Evolutionary conservation across 2,113 vertebrate species (phyloP).

Genomic region (Myiopsitta monachus): DNA sequence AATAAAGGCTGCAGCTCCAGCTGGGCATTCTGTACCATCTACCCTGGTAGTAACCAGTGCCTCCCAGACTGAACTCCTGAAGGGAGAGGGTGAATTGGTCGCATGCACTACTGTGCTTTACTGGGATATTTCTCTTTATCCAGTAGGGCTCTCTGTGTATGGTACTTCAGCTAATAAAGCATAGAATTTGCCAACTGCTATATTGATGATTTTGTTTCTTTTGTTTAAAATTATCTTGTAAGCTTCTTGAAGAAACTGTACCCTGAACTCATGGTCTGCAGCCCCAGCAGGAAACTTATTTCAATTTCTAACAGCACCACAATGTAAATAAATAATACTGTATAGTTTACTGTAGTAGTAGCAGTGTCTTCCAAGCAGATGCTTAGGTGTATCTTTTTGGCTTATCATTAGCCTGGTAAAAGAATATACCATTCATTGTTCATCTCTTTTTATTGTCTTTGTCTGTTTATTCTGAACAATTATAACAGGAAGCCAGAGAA

Average conservation of each 20-base stretch:
- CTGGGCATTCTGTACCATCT: not conserved
- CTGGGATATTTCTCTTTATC: not conserved
- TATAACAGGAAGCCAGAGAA: not conserved
- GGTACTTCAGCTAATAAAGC: not conserved
- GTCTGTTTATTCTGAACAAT: not conserved
- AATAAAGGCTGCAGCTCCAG: not conserved
- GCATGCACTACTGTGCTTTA: not conserved
- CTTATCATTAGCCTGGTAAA: not conserved
- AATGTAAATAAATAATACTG: not conserved
- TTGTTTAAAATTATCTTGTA: not conserved
- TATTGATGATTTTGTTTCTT: not conserved
- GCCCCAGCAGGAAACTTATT: not conserved
- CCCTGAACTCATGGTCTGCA: not conserved
- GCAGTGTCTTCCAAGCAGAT: not conserved
- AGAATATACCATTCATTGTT: not conserved
- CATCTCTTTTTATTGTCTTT: not conserved
- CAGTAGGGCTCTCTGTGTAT: not conserved
- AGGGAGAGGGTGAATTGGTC: not conserved
- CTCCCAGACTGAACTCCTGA: not conserved
- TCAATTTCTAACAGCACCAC: not conserved
- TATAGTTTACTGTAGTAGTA: not conserved
- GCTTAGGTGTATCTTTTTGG: not conserved
- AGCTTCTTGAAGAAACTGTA: not conserved
- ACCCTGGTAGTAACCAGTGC: not conserved
- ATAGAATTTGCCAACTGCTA: not conserved